Percentiles rank a stretch among this genome's conserved stretches.
Evolutionary conservation across 2,888 invertebrate species (phyloP).

Genomic region (Imbricaverruca yamaguchii): DNA sequence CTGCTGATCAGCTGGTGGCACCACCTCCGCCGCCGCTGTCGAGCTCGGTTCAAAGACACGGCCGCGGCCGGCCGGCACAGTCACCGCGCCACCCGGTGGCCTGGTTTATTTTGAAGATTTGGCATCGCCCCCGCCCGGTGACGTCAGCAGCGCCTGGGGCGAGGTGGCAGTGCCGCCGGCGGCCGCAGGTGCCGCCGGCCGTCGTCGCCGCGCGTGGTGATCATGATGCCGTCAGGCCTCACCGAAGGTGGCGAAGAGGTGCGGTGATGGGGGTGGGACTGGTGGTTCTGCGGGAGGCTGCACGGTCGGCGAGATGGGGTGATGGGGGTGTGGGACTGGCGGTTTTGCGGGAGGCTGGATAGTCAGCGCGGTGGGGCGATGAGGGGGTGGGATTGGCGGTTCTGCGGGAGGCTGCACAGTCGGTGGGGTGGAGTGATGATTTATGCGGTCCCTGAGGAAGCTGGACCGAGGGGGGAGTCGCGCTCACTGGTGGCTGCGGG

Average conservation of each 20-base stretch:
- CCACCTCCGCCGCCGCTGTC: too few relatives aligned
- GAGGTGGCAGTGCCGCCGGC: not conserved
- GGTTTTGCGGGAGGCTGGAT: too few relatives aligned
- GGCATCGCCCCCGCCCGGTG: not conserved
- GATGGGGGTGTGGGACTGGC: not conserved
- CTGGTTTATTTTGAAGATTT: conserved; percentile 16
- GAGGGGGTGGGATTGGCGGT: not conserved
- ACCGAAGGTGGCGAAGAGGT: not conserved
- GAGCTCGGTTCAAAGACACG: not conserved
- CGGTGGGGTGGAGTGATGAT: too few relatives aligned
- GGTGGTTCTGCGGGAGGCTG: too few relatives aligned
- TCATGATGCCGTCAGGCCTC: too few relatives aligned
- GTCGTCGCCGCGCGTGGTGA: not conserved
- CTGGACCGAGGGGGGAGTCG: too few relatives aligned
- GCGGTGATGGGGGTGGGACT: not conserved
- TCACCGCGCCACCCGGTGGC: not conserved
- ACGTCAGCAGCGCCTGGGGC: not conserved
- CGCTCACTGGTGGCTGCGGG: too few relatives aligned
- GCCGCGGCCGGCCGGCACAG: not conserved
- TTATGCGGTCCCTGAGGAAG: too few relatives aligned
- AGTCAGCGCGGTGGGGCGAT: not conserved
- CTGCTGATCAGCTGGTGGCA: too few relatives aligned
- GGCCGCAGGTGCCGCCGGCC: not conserved
- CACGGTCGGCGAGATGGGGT: too few relatives aligned
- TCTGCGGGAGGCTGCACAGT: too few relatives aligned